Percentiles rank a stretch among this genome's conserved stretches.
Evolutionary conservation across 2,797 vertebrate genomes (phyloP).

Genomic region (Poecilia picta): DNA sequence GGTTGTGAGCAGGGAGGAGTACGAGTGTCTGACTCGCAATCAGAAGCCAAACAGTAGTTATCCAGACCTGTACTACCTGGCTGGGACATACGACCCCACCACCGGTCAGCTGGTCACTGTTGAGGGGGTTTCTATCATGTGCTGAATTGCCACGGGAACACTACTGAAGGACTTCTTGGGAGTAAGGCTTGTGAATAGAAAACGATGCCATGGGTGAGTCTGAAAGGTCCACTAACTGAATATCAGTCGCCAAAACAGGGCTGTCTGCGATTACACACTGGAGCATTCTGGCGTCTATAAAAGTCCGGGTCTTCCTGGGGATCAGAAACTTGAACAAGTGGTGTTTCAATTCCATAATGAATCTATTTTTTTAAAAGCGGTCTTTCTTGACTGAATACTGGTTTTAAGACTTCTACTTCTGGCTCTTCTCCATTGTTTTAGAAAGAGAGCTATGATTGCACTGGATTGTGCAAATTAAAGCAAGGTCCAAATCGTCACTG

Average conservation of each 20-base stretch:
- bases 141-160: constrained; percentile 79
- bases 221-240: constrained; percentile 51
- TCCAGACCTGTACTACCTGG: constrained; percentile 95
- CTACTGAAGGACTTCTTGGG: constrained; percentile 74
- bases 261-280: constrained; percentile 72
- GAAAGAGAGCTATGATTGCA: constrained; percentile 61
- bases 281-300: constrained; percentile 58
- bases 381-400: constrained; percentile 53
- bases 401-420: constrained; percentile 53
- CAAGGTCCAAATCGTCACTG: constrained; percentile 48
- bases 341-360: constrained; percentile 47
- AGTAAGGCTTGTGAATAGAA: constrained; percentile 40
- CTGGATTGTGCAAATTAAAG: constrained; percentile 58
- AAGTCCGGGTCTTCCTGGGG: constrained; percentile 58
- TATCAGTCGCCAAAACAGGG: constrained; percentile 53
- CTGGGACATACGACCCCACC: constrained; percentile 97
- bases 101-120: constrained; percentile 95
- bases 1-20: constrained; percentile 95
- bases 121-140: constrained; percentile 93
- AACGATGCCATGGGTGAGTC: constrained; percentile 44
- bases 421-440: constrained; percentile 57
- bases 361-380: constrained; percentile 49
- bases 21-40: constrained; percentile 92
- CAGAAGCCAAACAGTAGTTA: constrained; percentile 89
- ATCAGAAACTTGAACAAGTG: constrained; percentile 47